These are phyloP conservation scores for Euleptes europaea DNA, from an alignment of 2,113 vertebrate species.

Conservation along the genomic window DNA sequence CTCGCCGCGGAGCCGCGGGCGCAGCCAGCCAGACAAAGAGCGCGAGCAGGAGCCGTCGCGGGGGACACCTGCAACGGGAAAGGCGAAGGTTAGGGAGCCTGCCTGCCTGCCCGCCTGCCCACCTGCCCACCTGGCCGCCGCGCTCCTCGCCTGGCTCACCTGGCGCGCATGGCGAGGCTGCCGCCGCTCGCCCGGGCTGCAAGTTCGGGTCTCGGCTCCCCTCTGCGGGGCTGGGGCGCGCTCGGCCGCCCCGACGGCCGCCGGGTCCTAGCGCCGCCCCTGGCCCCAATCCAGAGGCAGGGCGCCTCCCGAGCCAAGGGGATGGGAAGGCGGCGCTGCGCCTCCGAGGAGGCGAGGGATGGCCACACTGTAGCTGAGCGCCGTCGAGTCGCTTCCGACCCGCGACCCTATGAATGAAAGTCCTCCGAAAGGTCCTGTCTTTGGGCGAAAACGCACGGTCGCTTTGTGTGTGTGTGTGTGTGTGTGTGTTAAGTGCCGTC, in stretches of 20 bases:
- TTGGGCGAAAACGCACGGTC: too few relatives aligned
- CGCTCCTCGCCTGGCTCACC: neutral
- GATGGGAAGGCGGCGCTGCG: neutral
- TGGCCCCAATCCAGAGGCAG: neutral
- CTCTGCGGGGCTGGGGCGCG: neutral
- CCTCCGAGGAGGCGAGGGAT: too few relatives aligned
- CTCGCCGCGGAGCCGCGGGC: conserved; percentile 6
- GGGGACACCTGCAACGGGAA: conserved; percentile 4
- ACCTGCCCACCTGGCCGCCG: too few relatives aligned
- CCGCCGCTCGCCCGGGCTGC: neutral
- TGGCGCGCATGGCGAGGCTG: conserved; percentile 13
- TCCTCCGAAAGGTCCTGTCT: too few relatives aligned
- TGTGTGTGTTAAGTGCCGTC: too few relatives aligned
- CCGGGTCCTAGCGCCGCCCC: conserved; percentile 11
- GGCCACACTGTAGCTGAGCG: too few relatives aligned
- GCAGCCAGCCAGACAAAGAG: conserved; percentile 22
- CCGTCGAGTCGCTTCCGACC: too few relatives aligned
- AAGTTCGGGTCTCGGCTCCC: conserved; percentile 3
- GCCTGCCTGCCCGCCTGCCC: neutral
- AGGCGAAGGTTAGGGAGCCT: neutral
- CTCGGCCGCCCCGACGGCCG: neutral
- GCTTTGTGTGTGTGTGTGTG: too few relatives aligned
- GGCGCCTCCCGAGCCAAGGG: neutral
- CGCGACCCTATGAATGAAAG: too few relatives aligned
- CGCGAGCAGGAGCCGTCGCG: neutral